These are phyloP conservation scores for Alethe castanea DNA, from an alignment of 2,113 vertebrate species.

Conservation along the genomic window DNA sequence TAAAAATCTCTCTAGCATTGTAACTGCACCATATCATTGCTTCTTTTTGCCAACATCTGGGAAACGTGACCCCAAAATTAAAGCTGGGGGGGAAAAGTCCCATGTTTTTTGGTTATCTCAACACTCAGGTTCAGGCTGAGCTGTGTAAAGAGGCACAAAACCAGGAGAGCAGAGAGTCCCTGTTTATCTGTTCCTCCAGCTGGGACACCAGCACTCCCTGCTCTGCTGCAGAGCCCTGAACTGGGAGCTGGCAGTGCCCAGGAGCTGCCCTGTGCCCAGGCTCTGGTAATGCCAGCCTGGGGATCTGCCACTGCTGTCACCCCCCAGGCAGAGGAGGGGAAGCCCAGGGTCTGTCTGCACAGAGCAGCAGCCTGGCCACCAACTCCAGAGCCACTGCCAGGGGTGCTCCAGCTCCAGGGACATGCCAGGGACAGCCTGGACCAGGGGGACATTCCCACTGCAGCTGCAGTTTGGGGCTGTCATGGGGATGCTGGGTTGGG, in stretches of 20 bases:
- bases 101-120: neutral
- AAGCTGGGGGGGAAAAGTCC: rapidly evolving
- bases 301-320: neutral
- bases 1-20: neutral
- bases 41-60: neutral
- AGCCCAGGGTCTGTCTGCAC: neutral
- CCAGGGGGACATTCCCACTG: neutral
- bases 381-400: neutral
- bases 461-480: neutral
- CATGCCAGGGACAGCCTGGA: neutral
- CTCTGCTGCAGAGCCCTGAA: neutral
- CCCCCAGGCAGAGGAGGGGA: neutral
- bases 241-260: neutral
- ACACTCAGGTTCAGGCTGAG: neutral
- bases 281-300: neutral
- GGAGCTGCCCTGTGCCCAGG: neutral
- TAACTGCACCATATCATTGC: neutral
- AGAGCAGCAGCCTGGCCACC: neutral
- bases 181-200: neutral
- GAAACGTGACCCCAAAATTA: neutral
- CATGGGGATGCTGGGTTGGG: neutral
- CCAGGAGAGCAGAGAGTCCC: neutral
- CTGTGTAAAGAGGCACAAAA: neutral
- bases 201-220: neutral
- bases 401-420: neutral